phyloP scores from a whole-genome alignment of 2,888 invertebrate species.

The Griposia aprilina region DNA sequence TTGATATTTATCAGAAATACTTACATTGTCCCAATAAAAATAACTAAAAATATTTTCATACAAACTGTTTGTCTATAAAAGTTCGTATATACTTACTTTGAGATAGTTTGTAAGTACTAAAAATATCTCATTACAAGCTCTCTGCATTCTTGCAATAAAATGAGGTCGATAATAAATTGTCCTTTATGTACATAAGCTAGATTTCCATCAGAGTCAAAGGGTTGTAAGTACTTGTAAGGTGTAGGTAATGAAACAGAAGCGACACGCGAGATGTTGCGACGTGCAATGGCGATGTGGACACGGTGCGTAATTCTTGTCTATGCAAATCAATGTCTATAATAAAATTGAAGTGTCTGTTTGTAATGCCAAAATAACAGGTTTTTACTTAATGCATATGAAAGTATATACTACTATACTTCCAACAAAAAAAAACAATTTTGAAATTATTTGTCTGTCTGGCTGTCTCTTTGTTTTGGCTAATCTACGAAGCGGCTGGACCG shows the following conservation, averaged over 20 bases:
- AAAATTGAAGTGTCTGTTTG: too few relatives aligned
- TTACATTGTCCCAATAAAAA: background rate
- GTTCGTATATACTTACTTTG: background rate
- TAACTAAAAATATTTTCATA: background rate
- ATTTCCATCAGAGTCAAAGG: slow-evolving; percentile 51
- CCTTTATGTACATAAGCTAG: slow-evolving; percentile 27
- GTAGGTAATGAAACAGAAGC: slow-evolving; percentile 26
- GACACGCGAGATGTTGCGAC: slow-evolving; percentile 31
- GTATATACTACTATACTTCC: too few relatives aligned
- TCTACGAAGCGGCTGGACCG: too few relatives aligned
- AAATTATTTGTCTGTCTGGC: too few relatives aligned
- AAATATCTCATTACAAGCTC: slow-evolving; percentile 25
- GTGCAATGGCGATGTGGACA: background rate
- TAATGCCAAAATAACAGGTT: too few relatives aligned
- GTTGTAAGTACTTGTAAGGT: too few relatives aligned
- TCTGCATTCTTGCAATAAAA: slow-evolving; percentile 28
- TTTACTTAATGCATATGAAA: too few relatives aligned
- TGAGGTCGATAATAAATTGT: slow-evolving; percentile 37
- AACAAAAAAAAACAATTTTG: too few relatives aligned
- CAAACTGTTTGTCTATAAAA: background rate
- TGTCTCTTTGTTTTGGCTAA: too few relatives aligned
- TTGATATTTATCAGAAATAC: slow-evolving; percentile 18
- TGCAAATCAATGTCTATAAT: background rate
- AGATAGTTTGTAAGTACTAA: background rate
- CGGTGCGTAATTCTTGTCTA: slow-evolving; percentile 40